These are phyloP conservation scores for Burhinus oedicnemus DNA, from an alignment of 2,113 vertebrate genomes.

Conservation along the genomic window DNA sequence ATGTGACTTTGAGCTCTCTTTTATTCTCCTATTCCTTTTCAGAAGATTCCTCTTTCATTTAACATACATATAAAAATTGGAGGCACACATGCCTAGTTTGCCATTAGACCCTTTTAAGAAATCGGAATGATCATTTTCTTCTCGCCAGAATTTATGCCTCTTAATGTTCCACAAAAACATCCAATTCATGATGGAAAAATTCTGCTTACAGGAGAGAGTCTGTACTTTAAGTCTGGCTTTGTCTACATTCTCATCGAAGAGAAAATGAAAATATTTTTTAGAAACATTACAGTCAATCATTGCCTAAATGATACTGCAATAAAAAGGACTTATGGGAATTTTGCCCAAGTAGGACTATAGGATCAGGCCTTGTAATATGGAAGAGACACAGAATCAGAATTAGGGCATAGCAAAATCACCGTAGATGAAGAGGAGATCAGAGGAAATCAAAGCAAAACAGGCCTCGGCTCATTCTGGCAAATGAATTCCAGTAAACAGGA, in stretches of 20 bases:
- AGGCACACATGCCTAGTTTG: not conserved
- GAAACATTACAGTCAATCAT: not conserved
- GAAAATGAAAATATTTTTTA: not conserved
- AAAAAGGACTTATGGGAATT: not conserved
- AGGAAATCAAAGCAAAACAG: not conserved
- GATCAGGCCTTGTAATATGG: not conserved
- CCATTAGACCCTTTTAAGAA: not conserved
- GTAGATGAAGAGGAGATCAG: not conserved
- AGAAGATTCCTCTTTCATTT: not conserved
- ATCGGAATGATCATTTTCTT: not conserved
- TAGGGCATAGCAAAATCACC: not conserved
- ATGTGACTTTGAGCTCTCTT: not conserved
- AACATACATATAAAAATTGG: not conserved
- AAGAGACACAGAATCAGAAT: not conserved
- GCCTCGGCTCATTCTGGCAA: not conserved
- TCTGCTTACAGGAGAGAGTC: not conserved
- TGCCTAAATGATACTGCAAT: not conserved
- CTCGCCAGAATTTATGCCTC: not conserved
- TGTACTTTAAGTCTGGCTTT: not conserved
- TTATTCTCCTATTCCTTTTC: not conserved
- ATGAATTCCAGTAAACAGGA: constrained; percentile 5
- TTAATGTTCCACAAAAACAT: not conserved
- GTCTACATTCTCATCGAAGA: not conserved
- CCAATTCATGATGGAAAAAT: not conserved
- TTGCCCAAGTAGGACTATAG: not conserved